Evolutionary conservation across 2,888 invertebrate genomes (phyloP).

Genomic region (Dicranocentrus wangi): DNA sequence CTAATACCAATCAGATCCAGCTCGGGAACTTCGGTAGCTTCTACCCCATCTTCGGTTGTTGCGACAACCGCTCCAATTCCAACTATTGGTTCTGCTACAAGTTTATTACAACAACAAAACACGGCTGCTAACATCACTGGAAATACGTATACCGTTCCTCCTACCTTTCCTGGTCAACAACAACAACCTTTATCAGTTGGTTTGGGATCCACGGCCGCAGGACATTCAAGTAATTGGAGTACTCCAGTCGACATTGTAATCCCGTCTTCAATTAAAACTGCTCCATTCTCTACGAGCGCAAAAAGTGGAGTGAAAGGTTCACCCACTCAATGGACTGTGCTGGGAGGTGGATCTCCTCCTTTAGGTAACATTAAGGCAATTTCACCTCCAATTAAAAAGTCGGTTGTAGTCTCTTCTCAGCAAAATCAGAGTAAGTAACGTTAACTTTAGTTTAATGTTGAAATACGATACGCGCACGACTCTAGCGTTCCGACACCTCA

Average conservation of each 20-base stretch:
- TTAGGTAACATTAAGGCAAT: constrained; percentile 52
- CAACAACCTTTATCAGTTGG: constrained; percentile 26
- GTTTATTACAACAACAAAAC: constrained; percentile 43
- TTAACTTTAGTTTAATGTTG: too few relatives aligned
- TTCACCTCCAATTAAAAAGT: constrained; percentile 71
- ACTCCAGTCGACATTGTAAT: constrained; percentile 63
- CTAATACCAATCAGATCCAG: constrained; percentile 79
- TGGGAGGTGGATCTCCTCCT: constrained; percentile 64
- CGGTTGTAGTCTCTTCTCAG: constrained; percentile 51
- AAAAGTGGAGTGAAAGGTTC: constrained; percentile 45
- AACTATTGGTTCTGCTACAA: constrained; percentile 56
- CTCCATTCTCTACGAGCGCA: constrained; percentile 28
- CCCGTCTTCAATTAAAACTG: constrained; percentile 45
- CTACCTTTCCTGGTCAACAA: constrained; percentile 49
- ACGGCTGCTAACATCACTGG: neutral
- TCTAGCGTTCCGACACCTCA: too few relatives aligned
- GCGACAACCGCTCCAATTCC: constrained; percentile 40
- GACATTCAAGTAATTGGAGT: constrained; percentile 31
- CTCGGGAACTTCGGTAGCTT: constrained; percentile 38
- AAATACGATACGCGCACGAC: too few relatives aligned
- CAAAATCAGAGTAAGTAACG: constrained; percentile 47
- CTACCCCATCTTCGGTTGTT: constrained; percentile 36
- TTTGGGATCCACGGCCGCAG: too few relatives aligned
- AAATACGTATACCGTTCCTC: constrained; percentile 23
- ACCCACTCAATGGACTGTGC: constrained; percentile 46